These are phyloP conservation scores for Pseudochaenichthys georgianus DNA, from an alignment of 2,797 vertebrate species.

Conservation along the genomic window DNA sequence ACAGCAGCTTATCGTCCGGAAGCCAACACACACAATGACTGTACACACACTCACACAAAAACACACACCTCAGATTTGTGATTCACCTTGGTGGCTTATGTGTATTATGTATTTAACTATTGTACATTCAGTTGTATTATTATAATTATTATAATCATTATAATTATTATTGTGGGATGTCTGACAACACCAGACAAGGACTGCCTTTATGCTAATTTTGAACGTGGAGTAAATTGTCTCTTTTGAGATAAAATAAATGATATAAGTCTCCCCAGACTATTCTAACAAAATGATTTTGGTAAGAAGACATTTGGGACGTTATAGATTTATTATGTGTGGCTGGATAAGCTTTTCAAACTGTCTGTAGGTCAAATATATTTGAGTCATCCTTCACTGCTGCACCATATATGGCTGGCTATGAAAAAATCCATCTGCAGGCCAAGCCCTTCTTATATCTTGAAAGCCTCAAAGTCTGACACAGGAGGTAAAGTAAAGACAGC, in stretches of 20 bases:
- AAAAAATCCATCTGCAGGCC: conserved; percentile 23
- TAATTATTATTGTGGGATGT: no score
- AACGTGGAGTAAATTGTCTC: no score
- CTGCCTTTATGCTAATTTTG: no score
- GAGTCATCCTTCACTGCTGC: conserved; percentile 24
- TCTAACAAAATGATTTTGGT: conserved; percentile 7
- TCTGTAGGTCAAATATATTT: conserved; percentile 14
- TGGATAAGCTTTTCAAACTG: conserved; percentile 17
- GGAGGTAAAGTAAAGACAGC: neutral
- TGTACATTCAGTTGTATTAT: no score
- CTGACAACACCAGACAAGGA: no score
- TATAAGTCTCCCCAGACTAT: conserved; percentile 10
- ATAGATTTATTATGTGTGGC: neutral
- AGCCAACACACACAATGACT: conserved; percentile 27
- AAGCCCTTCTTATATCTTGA: conserved; percentile 41
- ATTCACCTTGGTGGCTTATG: conserved; percentile 32
- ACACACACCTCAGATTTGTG: conserved; percentile 27
- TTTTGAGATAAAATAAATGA: no score
- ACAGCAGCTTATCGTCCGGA: conserved; percentile 71
- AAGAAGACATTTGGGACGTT: neutral
- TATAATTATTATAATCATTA: no score
- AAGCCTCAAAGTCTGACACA: conserved; percentile 53
- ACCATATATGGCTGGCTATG: conserved; percentile 57
- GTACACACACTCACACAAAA: neutral
- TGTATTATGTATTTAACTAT: no score